Conservation (phyloP, 1,140 invertebrate species). For the Lanistes nyassanus region DNA sequence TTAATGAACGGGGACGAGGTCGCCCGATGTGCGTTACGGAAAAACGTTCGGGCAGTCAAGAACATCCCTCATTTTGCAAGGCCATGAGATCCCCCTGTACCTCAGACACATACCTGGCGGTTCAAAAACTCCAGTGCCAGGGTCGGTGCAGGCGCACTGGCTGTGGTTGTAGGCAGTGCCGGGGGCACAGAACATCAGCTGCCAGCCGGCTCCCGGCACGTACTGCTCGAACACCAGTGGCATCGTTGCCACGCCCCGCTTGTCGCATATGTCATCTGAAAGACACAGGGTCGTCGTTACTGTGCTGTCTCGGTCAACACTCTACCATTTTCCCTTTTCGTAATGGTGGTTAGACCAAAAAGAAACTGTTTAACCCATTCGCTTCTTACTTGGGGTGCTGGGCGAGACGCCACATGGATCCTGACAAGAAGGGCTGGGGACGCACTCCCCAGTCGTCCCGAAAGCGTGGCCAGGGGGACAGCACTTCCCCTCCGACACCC, state of each 20-base stretch:
- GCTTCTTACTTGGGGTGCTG: constrained; percentile 2
- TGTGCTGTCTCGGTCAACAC: too few relatives aligned
- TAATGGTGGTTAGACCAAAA: not conserved
- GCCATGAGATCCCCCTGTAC: too few relatives aligned
- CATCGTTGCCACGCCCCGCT: constrained; percentile 30
- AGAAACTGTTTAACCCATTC: not conserved
- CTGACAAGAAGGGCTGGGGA: constrained; percentile 17
- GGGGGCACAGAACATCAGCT: constrained; percentile 41
- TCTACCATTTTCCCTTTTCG: not conserved
- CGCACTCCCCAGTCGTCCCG: constrained; percentile 18
- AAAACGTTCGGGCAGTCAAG: not conserved
- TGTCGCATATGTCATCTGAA: constrained; percentile 34
- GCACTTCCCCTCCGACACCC: constrained; percentile 35
- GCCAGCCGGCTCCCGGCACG: constrained; percentile 38
- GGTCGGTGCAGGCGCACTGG: constrained; percentile 39
- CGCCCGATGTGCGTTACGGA: not conserved
- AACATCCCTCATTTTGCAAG: not conserved
- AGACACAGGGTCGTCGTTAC: not conserved
- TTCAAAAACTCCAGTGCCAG: constrained; percentile 4
- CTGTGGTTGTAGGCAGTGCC: constrained; percentile 38
- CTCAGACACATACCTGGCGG: too few relatives aligned
- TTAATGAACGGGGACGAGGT: too few relatives aligned
- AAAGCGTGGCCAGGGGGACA: constrained; percentile 35
- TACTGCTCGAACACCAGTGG: constrained; percentile 41
- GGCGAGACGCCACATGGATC: constrained; percentile 23